Base-by-base conservation (phyloP, 1,140 invertebrate genomes). In the Lepidurus couesii region DNA sequence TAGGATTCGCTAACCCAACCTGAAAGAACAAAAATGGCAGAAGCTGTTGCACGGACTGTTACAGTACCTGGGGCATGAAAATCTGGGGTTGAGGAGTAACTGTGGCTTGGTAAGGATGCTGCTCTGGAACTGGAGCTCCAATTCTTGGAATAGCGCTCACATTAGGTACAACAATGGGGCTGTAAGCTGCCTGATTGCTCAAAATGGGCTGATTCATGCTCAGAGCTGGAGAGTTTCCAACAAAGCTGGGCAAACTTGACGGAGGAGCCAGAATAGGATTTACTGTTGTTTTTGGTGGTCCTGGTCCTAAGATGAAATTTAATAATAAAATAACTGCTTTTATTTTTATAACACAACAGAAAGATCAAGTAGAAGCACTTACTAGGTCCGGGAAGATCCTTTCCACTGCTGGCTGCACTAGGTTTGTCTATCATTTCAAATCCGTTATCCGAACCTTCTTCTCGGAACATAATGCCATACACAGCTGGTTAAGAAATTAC, bases 171-270 rank as follows among this genome's bases (percentile, higher is more conserved):
- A 65, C 53, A 21, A 65, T 21, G 53, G 53, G 53, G 53, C 13
- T 65, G 13, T n/a, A 65, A 9, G 34, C 9, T 73, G 11, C 34
- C 73, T 47, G 42, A 75, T 76, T 81, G 43, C 11, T 80, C 75
- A 13, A 73, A 44, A n/a, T 65, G 45, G 6, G 78, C 77, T 24
- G 81, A 44, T 42, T 42, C 44, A 79, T 16, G 5, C 11, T 73
- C 43, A 24, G 10, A 44, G 76, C 45, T 42, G 79, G 16, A n/a
- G 77, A 6, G 10, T 83, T 83, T 7, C 86, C 85, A 43, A 87
- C 83, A 82, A 89, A 89, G 82, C 87, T 89, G 9, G 88, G 89
- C 42, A 89, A 83, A 79, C 87, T 86, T 10, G 87, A 84, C 5
- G 89, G 89, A 42, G 89, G 89, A 75, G 87, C 85, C 5, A 89